Base-by-base conservation (phyloP, 1,140 invertebrate species). In the Sitophilus oryzae region DNA sequence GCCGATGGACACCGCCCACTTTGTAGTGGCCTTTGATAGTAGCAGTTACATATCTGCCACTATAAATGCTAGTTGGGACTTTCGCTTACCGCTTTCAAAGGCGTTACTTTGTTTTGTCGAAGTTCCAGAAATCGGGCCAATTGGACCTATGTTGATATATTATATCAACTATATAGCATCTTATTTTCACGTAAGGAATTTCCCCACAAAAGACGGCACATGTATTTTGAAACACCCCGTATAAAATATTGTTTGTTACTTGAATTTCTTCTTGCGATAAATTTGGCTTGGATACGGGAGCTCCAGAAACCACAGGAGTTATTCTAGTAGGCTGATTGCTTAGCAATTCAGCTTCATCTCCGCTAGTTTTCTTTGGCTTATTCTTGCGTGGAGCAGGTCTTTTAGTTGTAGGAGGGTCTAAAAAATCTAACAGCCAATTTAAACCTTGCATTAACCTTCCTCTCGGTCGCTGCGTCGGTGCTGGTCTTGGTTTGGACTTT, bases 371-470 rank as follows among this genome's bases (percentile, higher is more conserved):
- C 22, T 43, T 56, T 0, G 46, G 34, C 35, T 38, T 16, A 49
- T 40, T 30, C 51, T 54, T 36, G 50, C 19, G 59, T 16, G 51
- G n/a, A 14, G 64, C 50, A 10, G 60, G 52, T 48, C 45, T 58
- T 30, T 65, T 60, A 0, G 66, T 49, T 3, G 62, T 57, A n/a
- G 61, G 56, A n/a, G 65, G 65, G 38, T 62, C 59, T 8, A 69
- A 50, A 35, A 63, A 59, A 50, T 65, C 67, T 6, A 71, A 56
- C 8, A 71, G 43, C 69, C 70, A 71, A 38, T 66, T 69, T 8
- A 71, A 51, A 6, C 68, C 64, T 56, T 68, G 66, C 61, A 67
- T 64, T 23, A 71, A 37, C 6, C 58, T 56, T 25, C 66, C 66
- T 20, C 60, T 59, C 2, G 59, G 41, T 35, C 56, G 45, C 2